A percentile compares a stretch with the other conserved stretches of the same genome.
phyloP scores from a whole-genome alignment of 1,140 invertebrate genomes.

The Asbolus verrucosus region DNA sequence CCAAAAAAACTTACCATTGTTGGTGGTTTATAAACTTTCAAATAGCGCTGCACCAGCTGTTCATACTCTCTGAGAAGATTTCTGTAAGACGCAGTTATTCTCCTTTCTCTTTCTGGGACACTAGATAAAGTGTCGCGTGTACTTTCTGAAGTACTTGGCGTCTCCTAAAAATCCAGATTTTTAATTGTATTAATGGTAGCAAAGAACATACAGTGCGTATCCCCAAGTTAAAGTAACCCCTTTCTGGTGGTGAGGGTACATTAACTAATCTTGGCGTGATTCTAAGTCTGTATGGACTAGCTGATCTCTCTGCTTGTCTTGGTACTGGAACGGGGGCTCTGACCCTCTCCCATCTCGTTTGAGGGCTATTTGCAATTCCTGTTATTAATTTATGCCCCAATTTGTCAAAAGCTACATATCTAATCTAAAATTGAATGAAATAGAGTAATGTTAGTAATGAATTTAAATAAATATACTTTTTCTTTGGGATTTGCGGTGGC shows the following conservation, averaged over 20 bases:
- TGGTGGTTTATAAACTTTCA: constrained; percentile 66
- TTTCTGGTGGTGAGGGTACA: not conserved
- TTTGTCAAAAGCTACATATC: constrained; percentile 88
- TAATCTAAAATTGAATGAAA: constrained; percentile 60
- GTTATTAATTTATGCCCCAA: constrained; percentile 87
- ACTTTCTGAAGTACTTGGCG: constrained; percentile 4
- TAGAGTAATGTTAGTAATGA: constrained; percentile 1
- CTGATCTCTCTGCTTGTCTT: constrained; percentile 55
- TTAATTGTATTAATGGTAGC: not conserved
- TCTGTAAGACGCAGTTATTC: constrained; percentile 65
- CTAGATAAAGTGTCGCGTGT: constrained; percentile 51
- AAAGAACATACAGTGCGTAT: not conserved
- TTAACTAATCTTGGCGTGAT: constrained; percentile 57
- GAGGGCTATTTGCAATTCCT: constrained; percentile 80
- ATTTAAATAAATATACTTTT: constrained; percentile 71
- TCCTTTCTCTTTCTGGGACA: constrained; percentile 63
- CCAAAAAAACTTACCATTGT: constrained; percentile 65
- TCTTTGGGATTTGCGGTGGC: constrained; percentile 78
- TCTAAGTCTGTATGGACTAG: constrained; percentile 57
- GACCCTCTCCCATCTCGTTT: constrained; percentile 68
- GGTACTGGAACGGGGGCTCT: constrained; percentile 64
- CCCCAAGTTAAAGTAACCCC: not conserved
- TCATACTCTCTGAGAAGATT: constrained; percentile 69
- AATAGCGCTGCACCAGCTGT: constrained; percentile 67
- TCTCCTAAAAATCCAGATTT: not conserved